Conservation (phyloP, 2,888 invertebrate species). For the Drosophila anomelani region DNA sequence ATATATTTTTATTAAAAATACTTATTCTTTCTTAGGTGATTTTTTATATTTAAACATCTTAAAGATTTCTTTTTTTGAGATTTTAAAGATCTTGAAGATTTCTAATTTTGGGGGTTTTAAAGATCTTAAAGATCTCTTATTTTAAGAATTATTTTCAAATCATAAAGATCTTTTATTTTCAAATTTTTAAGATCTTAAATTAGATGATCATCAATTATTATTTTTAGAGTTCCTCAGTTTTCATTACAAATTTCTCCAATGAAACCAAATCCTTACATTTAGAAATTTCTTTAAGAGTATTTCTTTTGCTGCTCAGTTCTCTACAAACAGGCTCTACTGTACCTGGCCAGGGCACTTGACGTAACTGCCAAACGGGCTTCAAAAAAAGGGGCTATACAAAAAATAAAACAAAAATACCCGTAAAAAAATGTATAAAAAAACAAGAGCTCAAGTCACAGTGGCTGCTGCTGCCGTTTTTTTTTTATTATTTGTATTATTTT, state of each 20-base stretch:
- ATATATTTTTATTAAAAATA: neutral
- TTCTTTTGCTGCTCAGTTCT: neutral
- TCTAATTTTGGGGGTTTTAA: too few species aligned
- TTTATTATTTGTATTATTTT: neutral
- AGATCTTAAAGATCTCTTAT: too few species aligned
- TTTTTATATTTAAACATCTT: too few species aligned
- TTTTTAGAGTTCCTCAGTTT: too few species aligned
- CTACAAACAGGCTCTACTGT: constrained; percentile 9
- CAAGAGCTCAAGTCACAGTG: constrained; percentile 20
- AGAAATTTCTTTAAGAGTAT: neutral
- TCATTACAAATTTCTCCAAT: neutral
- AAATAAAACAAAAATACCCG: constrained; percentile 3
- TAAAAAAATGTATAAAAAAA: constrained; percentile 5
- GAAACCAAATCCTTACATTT: neutral
- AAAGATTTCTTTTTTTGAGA: too few species aligned
- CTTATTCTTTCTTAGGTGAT: too few species aligned
- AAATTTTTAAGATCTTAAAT: neutral
- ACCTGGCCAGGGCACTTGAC: constrained; percentile 34
- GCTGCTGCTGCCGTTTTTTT: constrained; percentile 10
- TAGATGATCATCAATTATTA: neutral
- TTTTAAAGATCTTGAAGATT: too few species aligned
- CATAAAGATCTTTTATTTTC: too few species aligned
- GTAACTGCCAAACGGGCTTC: constrained; percentile 29
- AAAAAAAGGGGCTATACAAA: neutral
- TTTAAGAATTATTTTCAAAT: too few species aligned